phyloP scores from a whole-genome alignment of 92 coral and sea anemone genomes.

The Epizoanthus stellaris region DNA sequence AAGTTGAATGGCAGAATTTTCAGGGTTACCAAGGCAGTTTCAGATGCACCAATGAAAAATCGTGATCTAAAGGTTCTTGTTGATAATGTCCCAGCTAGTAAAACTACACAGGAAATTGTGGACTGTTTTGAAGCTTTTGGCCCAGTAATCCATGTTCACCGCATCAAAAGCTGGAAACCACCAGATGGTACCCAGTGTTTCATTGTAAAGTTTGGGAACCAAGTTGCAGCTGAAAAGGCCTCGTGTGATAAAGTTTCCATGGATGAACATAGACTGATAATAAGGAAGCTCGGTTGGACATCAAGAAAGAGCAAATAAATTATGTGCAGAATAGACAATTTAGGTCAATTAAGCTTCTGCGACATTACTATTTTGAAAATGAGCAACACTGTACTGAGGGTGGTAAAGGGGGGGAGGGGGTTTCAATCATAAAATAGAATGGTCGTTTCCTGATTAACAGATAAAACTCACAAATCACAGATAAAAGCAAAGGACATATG shows the following conservation, averaged over 20 bases:
- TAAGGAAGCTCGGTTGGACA: slow-evolving; percentile 70
- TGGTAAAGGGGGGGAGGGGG: too few relatives aligned
- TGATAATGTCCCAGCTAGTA: slow-evolving; percentile 64
- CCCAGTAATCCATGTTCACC: slow-evolving; percentile 28
- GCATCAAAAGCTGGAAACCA: slow-evolving; percentile 47
- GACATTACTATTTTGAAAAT: too few relatives aligned
- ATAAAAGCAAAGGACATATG: too few relatives aligned
- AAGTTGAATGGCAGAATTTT: slow-evolving; percentile 48
- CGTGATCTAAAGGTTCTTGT: slow-evolving; percentile 64
- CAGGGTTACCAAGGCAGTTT: slow-evolving; percentile 57
- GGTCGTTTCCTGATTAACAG: too few relatives aligned
- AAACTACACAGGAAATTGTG: slow-evolving; percentile 27
- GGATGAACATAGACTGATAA: slow-evolving; percentile 45
- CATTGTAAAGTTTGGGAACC: slow-evolving; percentile 47
- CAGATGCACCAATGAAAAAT: slow-evolving; percentile 14
- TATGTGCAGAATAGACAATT: too few relatives aligned
- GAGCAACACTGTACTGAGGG: too few relatives aligned
- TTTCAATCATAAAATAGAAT: too few relatives aligned
- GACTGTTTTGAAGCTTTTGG: slow-evolving; percentile 60
- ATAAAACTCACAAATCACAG: too few relatives aligned
- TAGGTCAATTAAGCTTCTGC: too few relatives aligned
- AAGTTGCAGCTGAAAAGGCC: slow-evolving; percentile 42
- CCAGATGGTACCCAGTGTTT: slow-evolving; percentile 53
- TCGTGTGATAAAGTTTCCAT: slow-evolving; percentile 27
- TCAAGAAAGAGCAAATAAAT: neutral